phyloP scores from a whole-genome alignment of 1,140 invertebrate genomes.

The Zaprionus gabonicus region DNA sequence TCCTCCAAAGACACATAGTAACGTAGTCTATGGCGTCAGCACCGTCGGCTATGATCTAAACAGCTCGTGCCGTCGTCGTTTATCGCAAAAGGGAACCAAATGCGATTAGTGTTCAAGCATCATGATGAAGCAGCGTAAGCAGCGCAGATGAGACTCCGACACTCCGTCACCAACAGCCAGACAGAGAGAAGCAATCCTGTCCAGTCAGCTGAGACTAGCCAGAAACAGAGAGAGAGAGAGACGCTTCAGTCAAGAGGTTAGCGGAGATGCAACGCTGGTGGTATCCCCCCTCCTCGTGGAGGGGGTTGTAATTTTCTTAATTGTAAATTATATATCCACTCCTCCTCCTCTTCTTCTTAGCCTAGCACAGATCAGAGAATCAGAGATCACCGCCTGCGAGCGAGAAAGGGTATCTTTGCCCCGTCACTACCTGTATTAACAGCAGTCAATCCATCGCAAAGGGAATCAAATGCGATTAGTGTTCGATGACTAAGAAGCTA shows the following conservation, averaged over 20 bases:
- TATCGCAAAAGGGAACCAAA: conserved; percentile 76
- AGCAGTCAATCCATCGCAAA: conserved; percentile 68
- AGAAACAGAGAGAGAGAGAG: background rate
- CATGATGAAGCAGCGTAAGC: conserved; percentile 36
- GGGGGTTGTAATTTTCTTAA: conserved; percentile 53
- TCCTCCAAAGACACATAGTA: conserved; percentile 8
- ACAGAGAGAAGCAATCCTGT: background rate
- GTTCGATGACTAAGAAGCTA: conserved; percentile 68
- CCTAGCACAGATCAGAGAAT: conserved; percentile 42
- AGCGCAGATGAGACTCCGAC: background rate
- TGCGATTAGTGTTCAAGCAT: conserved; percentile 75
- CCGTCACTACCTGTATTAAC: conserved; percentile 11
- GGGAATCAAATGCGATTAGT: conserved; percentile 82
- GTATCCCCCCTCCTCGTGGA: conserved; percentile 12
- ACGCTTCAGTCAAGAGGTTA: conserved; percentile 10
- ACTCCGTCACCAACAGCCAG: too few relatives aligned
- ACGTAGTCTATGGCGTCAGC: conserved; percentile 25
- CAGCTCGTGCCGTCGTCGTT: conserved; percentile 53
- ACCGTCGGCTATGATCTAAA: conserved; percentile 25
- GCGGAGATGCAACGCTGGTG: conserved; percentile 24
- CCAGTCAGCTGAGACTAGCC: background rate
- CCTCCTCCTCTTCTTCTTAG: conserved; percentile 46
- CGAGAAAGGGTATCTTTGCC: conserved; percentile 1
- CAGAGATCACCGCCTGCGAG: conserved; percentile 9
- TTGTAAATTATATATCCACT: conserved; percentile 23